Evolutionary conservation across 1,140 invertebrate genomes (phyloP).

Genomic region (Dendroctonus ponderosae): DNA sequence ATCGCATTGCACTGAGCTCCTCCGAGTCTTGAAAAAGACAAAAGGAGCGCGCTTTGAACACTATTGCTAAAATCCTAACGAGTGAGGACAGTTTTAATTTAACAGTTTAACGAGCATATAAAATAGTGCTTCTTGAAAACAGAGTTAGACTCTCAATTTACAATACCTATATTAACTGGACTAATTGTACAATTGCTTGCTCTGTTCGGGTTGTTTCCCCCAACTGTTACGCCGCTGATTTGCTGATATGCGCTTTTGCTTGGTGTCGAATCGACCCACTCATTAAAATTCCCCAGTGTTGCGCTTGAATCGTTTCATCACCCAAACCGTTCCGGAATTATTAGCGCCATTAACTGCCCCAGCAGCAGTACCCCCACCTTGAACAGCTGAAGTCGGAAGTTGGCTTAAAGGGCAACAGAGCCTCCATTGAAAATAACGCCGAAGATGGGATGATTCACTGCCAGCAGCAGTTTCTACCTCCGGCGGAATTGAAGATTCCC

Average conservation of each 20-base stretch:
- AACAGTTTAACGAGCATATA: not conserved
- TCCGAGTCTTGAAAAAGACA: too few species aligned
- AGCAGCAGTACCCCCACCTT: too few species aligned
- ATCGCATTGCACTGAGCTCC: too few species aligned
- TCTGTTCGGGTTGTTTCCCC: too few species aligned
- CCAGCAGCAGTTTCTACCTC: conserved; percentile 18
- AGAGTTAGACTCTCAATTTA: conserved; percentile 5
- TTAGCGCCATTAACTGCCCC: not conserved
- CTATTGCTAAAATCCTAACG: conserved; percentile 18
- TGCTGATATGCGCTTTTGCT: too few species aligned
- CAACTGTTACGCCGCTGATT: too few species aligned
- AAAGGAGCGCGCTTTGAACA: not conserved
- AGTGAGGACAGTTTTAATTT: conserved; percentile 17
- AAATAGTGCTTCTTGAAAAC: conserved; percentile 1
- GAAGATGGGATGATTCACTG: conserved; percentile 10
- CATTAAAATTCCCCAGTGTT: conserved; percentile 24
- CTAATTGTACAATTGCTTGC: too few species aligned
- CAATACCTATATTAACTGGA: not conserved
- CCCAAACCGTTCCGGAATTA: conserved; percentile 21
- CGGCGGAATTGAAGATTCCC: too few species aligned
- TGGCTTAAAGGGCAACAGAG: too few species aligned
- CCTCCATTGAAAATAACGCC: too few species aligned
- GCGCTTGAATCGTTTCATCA: conserved; percentile 12
- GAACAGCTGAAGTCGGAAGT: too few species aligned
- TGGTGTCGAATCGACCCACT: not conserved